A percentile compares a stretch with the other conserved stretches of the same genome.
Evolutionary conservation across 2,113 vertebrate genomes (phyloP).

Genomic region (Paralichthys olivaceus): DNA sequence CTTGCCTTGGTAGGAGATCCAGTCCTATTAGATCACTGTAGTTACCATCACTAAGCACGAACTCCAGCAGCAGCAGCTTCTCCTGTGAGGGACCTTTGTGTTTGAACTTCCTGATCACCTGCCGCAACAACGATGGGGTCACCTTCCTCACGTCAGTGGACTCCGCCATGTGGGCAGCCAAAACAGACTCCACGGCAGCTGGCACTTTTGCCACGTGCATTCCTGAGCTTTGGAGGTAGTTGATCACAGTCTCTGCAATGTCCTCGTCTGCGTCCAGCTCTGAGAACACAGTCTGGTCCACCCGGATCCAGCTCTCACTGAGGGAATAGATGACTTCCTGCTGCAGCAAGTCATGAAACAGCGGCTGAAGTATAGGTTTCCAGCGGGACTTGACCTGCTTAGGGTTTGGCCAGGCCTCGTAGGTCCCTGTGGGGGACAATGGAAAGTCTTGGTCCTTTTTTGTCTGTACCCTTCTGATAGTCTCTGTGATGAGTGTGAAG

Average conservation of each 20-base stretch:
- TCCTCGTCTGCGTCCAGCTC: conserved; percentile 87
- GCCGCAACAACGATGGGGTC: conserved; percentile 88
- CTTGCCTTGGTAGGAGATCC: conserved; percentile 93
- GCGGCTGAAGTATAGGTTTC: conserved; percentile 90
- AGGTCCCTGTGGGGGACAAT: conserved; percentile 85
- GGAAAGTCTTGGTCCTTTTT: conserved; percentile 88
- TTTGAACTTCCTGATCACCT: conserved; percentile 87
- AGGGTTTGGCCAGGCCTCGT: conserved; percentile 91
- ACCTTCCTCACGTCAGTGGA: conserved; percentile 85
- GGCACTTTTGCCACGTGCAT: conserved; percentile 91
- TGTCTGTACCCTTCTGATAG: conserved; percentile 87
- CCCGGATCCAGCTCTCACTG: conserved; percentile 86
- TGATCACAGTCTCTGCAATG: conserved; percentile 86
- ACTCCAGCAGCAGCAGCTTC: conserved; percentile 91
- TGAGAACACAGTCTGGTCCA: conserved; percentile 90
- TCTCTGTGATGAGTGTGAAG: conserved; percentile 89
- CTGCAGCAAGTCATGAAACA: conserved; percentile 89
- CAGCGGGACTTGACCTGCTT: conserved; percentile 87
- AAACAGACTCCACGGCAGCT: conserved; percentile 83
- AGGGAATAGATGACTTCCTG: conserved; percentile 89
- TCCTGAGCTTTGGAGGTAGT: conserved; percentile 95
- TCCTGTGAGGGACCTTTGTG: conserved; percentile 84
- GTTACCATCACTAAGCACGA: conserved; percentile 89
- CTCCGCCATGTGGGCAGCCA: conserved; percentile 76
- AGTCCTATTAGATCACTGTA: conserved; percentile 95